These are phyloP conservation scores for Nasonia oneida DNA, from an alignment of 2,888 invertebrate genomes.

Conservation along the genomic window DNA sequence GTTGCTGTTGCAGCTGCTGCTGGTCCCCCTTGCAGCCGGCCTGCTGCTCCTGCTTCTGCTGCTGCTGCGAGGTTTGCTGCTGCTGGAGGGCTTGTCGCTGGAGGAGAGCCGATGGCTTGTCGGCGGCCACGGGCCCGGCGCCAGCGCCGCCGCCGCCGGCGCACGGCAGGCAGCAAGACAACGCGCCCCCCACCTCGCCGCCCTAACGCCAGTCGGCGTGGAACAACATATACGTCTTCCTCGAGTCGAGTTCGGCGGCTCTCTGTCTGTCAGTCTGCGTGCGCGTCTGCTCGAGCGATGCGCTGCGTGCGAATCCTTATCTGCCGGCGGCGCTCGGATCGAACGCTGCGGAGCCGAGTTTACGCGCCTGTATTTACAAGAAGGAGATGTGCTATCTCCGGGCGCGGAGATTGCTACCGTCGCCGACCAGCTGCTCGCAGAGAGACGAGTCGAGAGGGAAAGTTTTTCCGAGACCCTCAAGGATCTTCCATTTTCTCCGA, in stretches of 20 bases:
- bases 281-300: too few relatives aligned
- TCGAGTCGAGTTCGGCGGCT: not conserved
- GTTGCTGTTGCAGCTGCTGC: constrained; percentile 21
- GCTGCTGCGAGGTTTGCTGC: constrained; percentile 66
- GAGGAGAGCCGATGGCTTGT: constrained; percentile 82
- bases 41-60: constrained; percentile 68
- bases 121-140: constrained; percentile 71
- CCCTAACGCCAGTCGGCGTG: constrained; percentile 77
- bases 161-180: constrained; percentile 80
- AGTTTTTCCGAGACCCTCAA: constrained; percentile 32
- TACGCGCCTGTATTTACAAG: constrained; percentile 30
- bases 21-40: not conserved
- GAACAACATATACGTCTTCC: constrained; percentile 44
- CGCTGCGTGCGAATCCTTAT: too few relatives aligned
- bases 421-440: constrained; percentile 20
- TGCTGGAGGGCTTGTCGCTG: constrained; percentile 67
- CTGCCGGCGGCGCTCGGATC: not conserved
- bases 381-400: constrained; percentile 1
- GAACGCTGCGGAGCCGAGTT: constrained; percentile 41
- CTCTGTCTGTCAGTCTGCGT: not conserved
- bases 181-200: constrained; percentile 80
- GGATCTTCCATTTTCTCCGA: constrained; percentile 56
- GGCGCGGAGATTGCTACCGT: constrained; percentile 37
- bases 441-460: constrained; percentile 15
- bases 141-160: constrained; percentile 80